Conservation (phyloP, 2,888 invertebrate species). For the Oscheius onirici region DNA sequence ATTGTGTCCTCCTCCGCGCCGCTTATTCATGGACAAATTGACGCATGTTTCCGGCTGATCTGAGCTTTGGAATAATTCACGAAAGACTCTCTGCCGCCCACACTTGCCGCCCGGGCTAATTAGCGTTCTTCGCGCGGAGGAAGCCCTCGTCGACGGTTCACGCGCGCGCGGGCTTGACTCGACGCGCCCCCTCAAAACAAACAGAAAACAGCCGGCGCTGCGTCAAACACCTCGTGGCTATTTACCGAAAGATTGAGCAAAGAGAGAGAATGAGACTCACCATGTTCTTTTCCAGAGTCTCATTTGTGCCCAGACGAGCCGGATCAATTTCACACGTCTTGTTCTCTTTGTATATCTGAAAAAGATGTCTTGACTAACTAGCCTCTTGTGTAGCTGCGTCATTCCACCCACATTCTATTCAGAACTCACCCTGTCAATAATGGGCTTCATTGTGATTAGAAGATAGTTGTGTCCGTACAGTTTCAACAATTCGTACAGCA, state of each 20-base stretch:
- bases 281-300: slow-evolving; percentile 55
- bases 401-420: too few species aligned
- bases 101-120: slow-evolving; percentile 7
- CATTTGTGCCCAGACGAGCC: slow-evolving; percentile 44
- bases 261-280: slow-evolving; percentile 41
- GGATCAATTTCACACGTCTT: slow-evolving; percentile 71
- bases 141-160: not conserved
- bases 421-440: slow-evolving; percentile 63
- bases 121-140: not conserved
- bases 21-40: slow-evolving; percentile 9
- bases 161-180: too few species aligned
- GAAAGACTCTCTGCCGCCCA: slow-evolving; percentile 11
- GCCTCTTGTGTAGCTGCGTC: too few species aligned
- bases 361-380: not conserved
- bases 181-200: slow-evolving; percentile 18
- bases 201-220: not conserved
- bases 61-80: slow-evolving; percentile 22
- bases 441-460: slow-evolving; percentile 63
- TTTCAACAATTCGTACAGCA: slow-evolving; percentile 69
- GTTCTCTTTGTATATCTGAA: slow-evolving; percentile 67
- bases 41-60: slow-evolving; percentile 28
- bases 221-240: slow-evolving; percentile 17
- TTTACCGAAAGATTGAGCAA: not conserved
- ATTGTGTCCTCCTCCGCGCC: not conserved
- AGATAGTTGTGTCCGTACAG: slow-evolving; percentile 68